Conservation (phyloP, 2,113 vertebrate genomes). For the Callithrix jacchus region DNA sequence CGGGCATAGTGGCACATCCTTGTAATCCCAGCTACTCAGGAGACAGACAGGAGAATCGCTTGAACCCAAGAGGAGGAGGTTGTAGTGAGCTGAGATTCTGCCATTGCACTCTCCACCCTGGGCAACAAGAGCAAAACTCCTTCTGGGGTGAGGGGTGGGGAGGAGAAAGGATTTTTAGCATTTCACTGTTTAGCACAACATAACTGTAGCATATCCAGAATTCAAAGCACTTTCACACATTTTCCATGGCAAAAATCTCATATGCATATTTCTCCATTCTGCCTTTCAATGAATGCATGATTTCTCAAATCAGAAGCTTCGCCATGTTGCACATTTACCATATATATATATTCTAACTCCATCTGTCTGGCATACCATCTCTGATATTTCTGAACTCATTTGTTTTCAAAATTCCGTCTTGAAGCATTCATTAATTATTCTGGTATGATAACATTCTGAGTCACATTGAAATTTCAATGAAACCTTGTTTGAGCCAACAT, state of each 20-base stretch:
- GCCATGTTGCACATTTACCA: background rate
- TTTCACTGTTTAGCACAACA: background rate
- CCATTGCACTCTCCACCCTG: too few relatives aligned
- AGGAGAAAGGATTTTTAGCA: background rate
- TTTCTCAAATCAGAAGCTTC: background rate
- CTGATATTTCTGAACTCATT: background rate
- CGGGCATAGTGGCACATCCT: too few relatives aligned
- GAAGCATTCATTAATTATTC: background rate
- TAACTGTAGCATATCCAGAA: background rate
- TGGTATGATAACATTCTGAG: background rate
- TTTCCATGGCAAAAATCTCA: background rate
- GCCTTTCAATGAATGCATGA: background rate
- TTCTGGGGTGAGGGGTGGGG: accelerated
- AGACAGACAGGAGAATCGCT: too few relatives aligned
- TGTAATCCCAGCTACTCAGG: too few relatives aligned
- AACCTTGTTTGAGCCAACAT: background rate
- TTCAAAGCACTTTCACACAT: background rate
- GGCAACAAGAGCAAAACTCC: too few relatives aligned
- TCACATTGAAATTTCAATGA: background rate
- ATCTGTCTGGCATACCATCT: background rate
- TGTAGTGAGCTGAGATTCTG: too few relatives aligned
- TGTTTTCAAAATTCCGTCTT: background rate
- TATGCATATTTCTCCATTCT: background rate
- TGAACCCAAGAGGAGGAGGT: too few relatives aligned
- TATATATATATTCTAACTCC: background rate